Base-by-base conservation (phyloP, 2,888 invertebrate species). In the Ormyrus nitidulus region DNA sequence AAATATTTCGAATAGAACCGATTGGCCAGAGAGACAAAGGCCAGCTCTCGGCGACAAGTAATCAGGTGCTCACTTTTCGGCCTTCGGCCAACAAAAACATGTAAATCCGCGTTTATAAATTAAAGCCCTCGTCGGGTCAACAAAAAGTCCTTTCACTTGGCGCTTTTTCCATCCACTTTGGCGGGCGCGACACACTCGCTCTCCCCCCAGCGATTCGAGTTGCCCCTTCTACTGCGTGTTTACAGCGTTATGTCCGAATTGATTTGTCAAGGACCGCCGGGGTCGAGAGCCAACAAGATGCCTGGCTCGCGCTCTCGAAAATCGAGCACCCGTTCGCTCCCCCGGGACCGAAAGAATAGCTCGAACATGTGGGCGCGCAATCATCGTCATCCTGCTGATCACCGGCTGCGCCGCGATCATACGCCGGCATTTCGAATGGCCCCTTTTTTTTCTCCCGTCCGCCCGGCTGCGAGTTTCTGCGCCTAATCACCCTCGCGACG, bases 201-300 rank as follows among this genome's bases (percentile, higher is more conserved):
- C 11, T 13, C 6, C 10, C 62, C 9, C 19, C 9, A 34, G 34
- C 34, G 34, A 2, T 34, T 34, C 34, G 34, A 34, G 34, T 4
- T 34, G 11, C 65, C 6, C 59, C 19, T 48, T n/a, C 53, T 80
- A 81, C 84, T 80, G 83, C 87, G 85, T 89, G 86, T 89, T 89
- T 88, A 87, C 89, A 86, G 85, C 86, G 85, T 87, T 86, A 89
- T 85, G 89, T 86, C 87, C 86, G 86, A 89, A 89, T 89, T 88
- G 89, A 89, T 90, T 90, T 86, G 87, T 88, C 87, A 86, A 86
- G 86, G 85, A 84, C 84, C 58, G 74, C 54, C 64, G 79, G 82
- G 83, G 81, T 79, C 79, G 77, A 81, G 79, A 65, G 68, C 70
- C 80, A 78, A 77, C 76, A 80, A 70, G 79, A 77, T 81, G 80